These are phyloP conservation scores for Notiomystis cincta DNA, from an alignment of 2,113 vertebrate species.

Conservation along the genomic window DNA sequence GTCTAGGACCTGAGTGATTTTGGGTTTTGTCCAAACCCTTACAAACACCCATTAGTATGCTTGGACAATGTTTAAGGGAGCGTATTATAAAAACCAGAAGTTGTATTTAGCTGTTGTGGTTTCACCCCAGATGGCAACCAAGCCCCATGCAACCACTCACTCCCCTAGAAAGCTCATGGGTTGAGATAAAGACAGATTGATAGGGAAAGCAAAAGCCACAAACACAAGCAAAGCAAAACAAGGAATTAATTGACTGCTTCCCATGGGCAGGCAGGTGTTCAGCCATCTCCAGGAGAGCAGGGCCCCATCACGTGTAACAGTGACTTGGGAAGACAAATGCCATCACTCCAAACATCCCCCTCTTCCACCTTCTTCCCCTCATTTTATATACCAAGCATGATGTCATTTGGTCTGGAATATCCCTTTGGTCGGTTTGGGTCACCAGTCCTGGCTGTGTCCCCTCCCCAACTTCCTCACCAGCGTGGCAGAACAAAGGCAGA, in stretches of 20 bases:
- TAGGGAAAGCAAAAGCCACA: background rate
- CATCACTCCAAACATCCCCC: background rate
- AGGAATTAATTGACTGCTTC: background rate
- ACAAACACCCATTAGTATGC: background rate
- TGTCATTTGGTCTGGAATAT: background rate
- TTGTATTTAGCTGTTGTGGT: background rate
- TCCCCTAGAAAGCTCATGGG: background rate
- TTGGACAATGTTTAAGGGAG: background rate
- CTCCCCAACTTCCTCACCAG: no score
- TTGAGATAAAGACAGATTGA: background rate
- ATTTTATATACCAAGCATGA: background rate
- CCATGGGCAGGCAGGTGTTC: background rate
- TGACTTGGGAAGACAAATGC: background rate
- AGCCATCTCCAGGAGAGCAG: background rate
- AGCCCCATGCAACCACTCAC: background rate
- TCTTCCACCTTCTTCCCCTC: background rate
- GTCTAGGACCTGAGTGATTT: background rate
- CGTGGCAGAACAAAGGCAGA: background rate
- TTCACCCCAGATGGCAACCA: background rate
- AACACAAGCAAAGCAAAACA: background rate
- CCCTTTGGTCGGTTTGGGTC: background rate
- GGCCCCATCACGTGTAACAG: background rate
- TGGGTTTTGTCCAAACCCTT: background rate
- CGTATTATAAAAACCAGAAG: background rate
- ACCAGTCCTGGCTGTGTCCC: background rate